Evolutionary conservation across 2,888 invertebrate genomes (phyloP), one percentile per base, ranked within the genome.

Genomic region (Schrankia costaestrigalis): DNA sequence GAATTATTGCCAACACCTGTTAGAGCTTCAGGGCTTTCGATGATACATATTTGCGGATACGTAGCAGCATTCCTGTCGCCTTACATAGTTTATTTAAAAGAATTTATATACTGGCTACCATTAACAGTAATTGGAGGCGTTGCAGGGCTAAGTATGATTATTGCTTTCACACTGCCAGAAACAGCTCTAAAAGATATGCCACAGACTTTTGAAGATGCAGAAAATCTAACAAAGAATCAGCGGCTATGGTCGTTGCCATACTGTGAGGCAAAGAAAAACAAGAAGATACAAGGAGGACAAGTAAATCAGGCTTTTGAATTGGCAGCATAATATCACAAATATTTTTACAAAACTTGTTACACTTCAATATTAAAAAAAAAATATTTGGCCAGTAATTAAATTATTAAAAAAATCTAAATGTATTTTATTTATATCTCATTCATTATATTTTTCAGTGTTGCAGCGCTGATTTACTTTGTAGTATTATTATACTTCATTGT

Each of bases 1-100:
- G 78, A 80, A 41, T 42, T 77, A 8, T 35, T 78, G 3, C 77
- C 79, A 0, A 73, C 72, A 1, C 44, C 71, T n/a, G 76, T 77
- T 0, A 58, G 79, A 49, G 79, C 75, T 4, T 67, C 74, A 9
- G 78, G 77, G n/a, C 58, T 60, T 9, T 63, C 78, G 0, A 40
- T 73, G 1, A 59, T 75, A 1, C 78, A 78, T 27, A 71, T 78
- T 18, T 71, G 65, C 41, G 75, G 78, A 10, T 76, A 67, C 26
- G 9, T 78, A 3, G 70, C 71, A 0, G 70, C 72, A 8, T 53
- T 73, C 8, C 26, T 77, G 11, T 66, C 77, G 1, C 78, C 78
- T 5, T 75, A 59, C 11, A 51, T 50, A 27, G 56, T 51, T 1
- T 58, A 31, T 30, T 29, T 56, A 26, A 46, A 47, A 25, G 36